phyloP scores from a whole-genome alignment of 2,113 vertebrate species.

The Rhabdomys dilectus region DNA sequence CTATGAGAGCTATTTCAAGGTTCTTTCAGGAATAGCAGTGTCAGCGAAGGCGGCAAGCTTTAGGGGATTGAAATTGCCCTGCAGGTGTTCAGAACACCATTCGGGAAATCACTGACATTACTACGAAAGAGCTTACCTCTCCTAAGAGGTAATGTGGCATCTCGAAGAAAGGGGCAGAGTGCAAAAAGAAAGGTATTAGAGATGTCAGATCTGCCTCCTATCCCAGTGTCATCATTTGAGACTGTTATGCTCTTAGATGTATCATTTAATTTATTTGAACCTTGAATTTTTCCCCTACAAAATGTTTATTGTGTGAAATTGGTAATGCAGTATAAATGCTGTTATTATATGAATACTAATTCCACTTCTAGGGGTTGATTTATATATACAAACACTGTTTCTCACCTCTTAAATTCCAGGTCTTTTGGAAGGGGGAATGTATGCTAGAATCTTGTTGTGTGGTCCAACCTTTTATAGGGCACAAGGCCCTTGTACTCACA shows the following conservation, averaged over 20 bases:
- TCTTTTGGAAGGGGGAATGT: background rate
- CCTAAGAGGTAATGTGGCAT: background rate
- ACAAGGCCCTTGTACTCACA: background rate
- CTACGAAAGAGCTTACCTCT: slow-evolving; percentile 23
- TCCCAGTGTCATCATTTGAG: background rate
- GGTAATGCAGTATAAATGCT: background rate
- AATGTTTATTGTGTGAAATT: background rate
- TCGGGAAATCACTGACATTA: slow-evolving; percentile 64
- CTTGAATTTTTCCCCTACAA: background rate
- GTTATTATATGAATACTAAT: background rate
- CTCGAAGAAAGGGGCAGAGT: background rate
- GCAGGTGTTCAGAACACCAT: slow-evolving; percentile 47
- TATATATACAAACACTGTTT: background rate
- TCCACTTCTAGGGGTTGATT: background rate
- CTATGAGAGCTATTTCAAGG: slow-evolving; percentile 11
- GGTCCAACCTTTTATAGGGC: background rate
- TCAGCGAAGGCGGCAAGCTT: background rate
- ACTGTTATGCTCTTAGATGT: background rate
- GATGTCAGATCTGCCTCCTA: background rate
- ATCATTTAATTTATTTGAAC: slow-evolving; percentile 20
- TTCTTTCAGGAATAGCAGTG: slow-evolving; percentile 46
- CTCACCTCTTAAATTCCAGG: background rate
- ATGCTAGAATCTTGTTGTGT: background rate
- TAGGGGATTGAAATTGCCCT: slow-evolving; percentile 40
- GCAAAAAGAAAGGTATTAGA: background rate